These are phyloP conservation scores for Pseudochromis fuscus DNA, from an alignment of 2,797 vertebrate species.

Conservation along the genomic window DNA sequence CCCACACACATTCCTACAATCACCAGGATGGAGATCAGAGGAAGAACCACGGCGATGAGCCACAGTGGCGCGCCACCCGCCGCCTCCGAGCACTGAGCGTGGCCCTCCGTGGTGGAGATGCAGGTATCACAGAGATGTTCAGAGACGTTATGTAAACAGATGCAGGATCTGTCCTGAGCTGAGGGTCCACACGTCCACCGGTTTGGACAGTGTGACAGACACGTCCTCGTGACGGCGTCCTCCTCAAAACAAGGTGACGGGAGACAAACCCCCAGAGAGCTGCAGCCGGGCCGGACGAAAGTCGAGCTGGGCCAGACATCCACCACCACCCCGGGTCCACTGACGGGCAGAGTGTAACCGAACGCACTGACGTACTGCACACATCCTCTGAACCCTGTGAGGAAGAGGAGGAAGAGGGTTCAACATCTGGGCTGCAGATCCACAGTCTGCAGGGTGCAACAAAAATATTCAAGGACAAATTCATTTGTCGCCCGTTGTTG, in stretches of 20 bases:
- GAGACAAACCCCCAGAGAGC: constrained; percentile 67
- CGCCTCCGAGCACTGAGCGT: constrained; percentile 55
- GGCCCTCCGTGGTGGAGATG: constrained; percentile 28
- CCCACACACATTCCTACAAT: constrained; percentile 50
- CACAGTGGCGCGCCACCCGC: constrained; percentile 61
- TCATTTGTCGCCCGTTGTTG: too few relatives aligned
- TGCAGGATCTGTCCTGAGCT: constrained; percentile 67
- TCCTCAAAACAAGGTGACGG: constrained; percentile 64
- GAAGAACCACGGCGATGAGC: constrained; percentile 77
- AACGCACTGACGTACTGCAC: constrained; percentile 80
- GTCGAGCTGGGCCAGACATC: constrained; percentile 71
- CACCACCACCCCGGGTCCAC: constrained; percentile 71
- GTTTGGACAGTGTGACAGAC: constrained; percentile 72
- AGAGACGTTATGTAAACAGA: constrained; percentile 78
- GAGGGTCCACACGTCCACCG: constrained; percentile 45
- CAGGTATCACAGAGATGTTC: constrained; percentile 77
- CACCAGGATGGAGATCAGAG: constrained; percentile 59
- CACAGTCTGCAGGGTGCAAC: too few relatives aligned
- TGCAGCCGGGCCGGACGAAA: constrained; percentile 74
- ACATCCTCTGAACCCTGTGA: constrained; percentile 85
- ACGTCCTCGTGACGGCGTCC: constrained; percentile 33
- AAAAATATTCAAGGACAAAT: too few relatives aligned
- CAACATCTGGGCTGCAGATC: too few relatives aligned
- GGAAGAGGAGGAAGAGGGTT: neutral
- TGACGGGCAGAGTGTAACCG: constrained; percentile 74